Base-by-base conservation (phyloP, 2,888 invertebrate genomes). In the Sinelater perroti region DNA sequence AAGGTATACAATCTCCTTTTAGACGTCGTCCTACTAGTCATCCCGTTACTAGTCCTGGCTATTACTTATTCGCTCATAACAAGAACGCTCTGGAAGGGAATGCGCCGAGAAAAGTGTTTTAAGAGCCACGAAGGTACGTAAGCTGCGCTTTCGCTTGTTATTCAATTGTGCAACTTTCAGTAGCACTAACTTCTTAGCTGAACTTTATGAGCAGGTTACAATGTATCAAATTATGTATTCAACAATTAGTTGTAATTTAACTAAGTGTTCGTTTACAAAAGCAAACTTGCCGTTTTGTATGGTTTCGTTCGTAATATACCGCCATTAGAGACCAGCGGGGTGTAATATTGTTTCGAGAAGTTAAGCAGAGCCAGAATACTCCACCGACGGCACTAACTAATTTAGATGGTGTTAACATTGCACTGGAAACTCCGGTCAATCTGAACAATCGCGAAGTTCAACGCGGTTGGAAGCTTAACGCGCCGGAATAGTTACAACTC, bases 1-100 rank as follows among this genome's bases (percentile, higher is more conserved):
- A 80, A 82, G 56, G 81, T 81, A 3, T 88, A 86, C 75, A 87
- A 85, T 66, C 75, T 88, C 30, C 80, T 85, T 60, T 75, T 90
- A 66, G 87, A 87, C 67, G 77, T 85, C 0, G 78, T 87, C 21
- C 78, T 90, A 18, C 79, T 90, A 11, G 81, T 89, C 0, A 73
- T 89, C 56, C 90, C 90, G 0, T 74, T 90, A 30, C 68, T 86
- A 30, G 81, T 87, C 35, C 82, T 90, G 76, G 82, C 81, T 13
- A 79, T 83, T 13, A 85, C 87, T n/a, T 88, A 88, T 67, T 82
- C 83, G 10, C 76, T 85, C 28, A 86, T 86, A 56, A 79, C 81
- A 2, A 69, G 76, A 61, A 82, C 82, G 16, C 73, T 83, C 1
- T 82, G 81, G 76, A 79, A 77, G 51, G 77, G 77, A 26, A 75